Base-by-base conservation (phyloP, 1,140 invertebrate genomes). In the Neocloeon triangulifer region DNA sequence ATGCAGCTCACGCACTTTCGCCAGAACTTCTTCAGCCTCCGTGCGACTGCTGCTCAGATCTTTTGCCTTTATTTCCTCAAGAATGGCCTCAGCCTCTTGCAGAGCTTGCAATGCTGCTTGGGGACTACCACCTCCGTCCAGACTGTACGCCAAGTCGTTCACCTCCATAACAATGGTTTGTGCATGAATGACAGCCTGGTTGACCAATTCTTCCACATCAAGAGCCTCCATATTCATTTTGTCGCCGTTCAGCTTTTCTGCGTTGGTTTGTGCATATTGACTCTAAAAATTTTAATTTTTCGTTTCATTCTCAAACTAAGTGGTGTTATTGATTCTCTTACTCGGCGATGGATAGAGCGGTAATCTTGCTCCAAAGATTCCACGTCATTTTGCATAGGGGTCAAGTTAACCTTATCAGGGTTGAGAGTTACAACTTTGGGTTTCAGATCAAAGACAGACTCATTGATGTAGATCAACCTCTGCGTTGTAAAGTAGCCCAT, bases 401-500 rank as follows among this genome's bases (percentile, higher is more conserved):
- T 39, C 8, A 78, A 52, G 39, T 75, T 63, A 1, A 74, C 58
- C 18, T 61, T 55, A 6, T 56, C 63, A 1, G 71, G 65, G 48
- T 78, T 66, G 0, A 85, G 42, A 0, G 58, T 42, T 26, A 59
- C 52, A 0, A 85, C 70, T 35, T 69, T 59, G 0, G 75, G 72
- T 39, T 52, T 45, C 0, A 84, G 44, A 17, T 64, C 51, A 7
- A 61, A 51, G 0, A 70, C 54, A 16, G 70, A 65, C 4, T 75
- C 55, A 38, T 82, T 78, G 35, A 84, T 69, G 38, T 72, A 70
- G 18, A 64, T 61, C 1, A 88, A 49, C 31, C 74, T 61, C 39
- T 74, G 71, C 35, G 69, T 62, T 0, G 80, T 81, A 38, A 80
- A 82, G 41, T 75, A 77, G 19, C 73, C 72, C 17, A 73, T 60